A percentile compares a stretch with the other conserved stretches of the same genome.
Conservation (phyloP, 1,140 invertebrate genomes). For the Chironomus tepperi region DNA sequence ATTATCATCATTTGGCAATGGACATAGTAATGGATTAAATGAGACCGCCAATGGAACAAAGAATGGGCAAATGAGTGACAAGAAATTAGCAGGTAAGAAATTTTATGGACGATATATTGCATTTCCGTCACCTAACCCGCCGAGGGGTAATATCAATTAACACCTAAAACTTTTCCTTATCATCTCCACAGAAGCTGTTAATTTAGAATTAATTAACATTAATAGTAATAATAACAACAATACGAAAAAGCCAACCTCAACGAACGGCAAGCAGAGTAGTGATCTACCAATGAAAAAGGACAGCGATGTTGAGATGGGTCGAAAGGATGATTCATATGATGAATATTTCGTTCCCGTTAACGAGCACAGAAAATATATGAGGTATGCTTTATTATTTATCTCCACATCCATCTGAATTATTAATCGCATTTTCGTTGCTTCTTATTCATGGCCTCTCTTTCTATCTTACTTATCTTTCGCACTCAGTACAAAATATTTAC, state of each 20-base stretch:
- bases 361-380: conserved; percentile 73
- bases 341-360: conserved; percentile 78
- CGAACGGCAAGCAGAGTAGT: conserved; percentile 28
- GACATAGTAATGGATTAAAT: conserved; percentile 23
- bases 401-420: neutral
- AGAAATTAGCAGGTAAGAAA: conserved; percentile 24
- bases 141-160: neutral
- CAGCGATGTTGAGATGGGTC: conserved; percentile 58
- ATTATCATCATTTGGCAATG: conserved; percentile 26
- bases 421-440: neutral
- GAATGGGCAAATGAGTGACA: conserved; percentile 13
- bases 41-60: conserved; percentile 10
- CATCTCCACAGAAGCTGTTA: conserved; percentile 55
- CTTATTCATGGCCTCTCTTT: neutral
- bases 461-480: conserved; percentile 18
- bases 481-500: conserved; percentile 17
- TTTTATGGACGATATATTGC: neutral
- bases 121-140: neutral
- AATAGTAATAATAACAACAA: conserved; percentile 32
- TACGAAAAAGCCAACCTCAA: conserved; percentile 36
- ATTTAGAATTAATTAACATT: conserved; percentile 68
- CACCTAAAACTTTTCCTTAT: conserved; percentile 1
- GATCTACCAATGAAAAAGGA: conserved; percentile 52
- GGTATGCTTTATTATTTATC: conserved; percentile 44
- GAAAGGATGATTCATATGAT: conserved; percentile 58